A percentile compares a stretch with the other conserved stretches of the same genome.
These are phyloP conservation scores for Ceryle rudis DNA, from an alignment of 2,797 vertebrate genomes.

Conservation along the genomic window DNA sequence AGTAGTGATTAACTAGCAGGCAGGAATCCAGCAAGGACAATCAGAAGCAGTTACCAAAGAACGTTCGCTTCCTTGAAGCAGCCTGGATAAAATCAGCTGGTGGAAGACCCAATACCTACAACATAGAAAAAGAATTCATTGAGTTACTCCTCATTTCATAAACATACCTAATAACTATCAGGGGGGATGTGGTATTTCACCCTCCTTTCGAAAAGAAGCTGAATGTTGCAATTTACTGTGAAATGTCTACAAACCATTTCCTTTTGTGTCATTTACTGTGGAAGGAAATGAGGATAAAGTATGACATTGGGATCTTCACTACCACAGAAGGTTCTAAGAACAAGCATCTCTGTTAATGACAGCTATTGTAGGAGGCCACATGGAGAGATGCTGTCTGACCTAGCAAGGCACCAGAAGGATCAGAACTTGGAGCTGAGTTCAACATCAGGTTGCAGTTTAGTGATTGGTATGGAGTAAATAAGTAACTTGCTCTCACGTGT, in stretches of 20 bases:
- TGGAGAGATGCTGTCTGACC: not conserved
- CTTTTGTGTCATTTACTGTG: not conserved
- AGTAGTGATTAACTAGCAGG: not conserved
- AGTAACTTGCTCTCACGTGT: not conserved
- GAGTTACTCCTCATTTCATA: not conserved
- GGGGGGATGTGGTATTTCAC: not conserved
- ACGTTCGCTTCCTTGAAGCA: slow-evolving; percentile 86
- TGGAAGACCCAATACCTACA: slow-evolving; percentile 92
- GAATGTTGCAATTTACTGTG: not conserved
- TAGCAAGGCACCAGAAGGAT: not conserved
- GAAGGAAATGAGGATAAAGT: not conserved
- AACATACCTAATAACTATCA: not conserved
- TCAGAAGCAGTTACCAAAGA: slow-evolving; percentile 87
- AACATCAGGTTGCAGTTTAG: not conserved
- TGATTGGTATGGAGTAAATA: not conserved
- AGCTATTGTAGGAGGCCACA: not conserved
- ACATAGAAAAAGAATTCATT: not conserved
- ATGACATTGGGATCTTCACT: not conserved
- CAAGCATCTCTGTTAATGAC: not conserved
- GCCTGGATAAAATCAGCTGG: slow-evolving; percentile 89
- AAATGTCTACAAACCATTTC: not conserved
- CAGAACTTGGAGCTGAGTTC: not conserved
- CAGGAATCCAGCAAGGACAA: not conserved
- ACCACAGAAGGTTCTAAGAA: not conserved
- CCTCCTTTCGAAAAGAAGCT: not conserved